These are phyloP conservation scores for Argyra leucocephala DNA, from an alignment of 2,888 invertebrate species.

Conservation along the genomic window DNA sequence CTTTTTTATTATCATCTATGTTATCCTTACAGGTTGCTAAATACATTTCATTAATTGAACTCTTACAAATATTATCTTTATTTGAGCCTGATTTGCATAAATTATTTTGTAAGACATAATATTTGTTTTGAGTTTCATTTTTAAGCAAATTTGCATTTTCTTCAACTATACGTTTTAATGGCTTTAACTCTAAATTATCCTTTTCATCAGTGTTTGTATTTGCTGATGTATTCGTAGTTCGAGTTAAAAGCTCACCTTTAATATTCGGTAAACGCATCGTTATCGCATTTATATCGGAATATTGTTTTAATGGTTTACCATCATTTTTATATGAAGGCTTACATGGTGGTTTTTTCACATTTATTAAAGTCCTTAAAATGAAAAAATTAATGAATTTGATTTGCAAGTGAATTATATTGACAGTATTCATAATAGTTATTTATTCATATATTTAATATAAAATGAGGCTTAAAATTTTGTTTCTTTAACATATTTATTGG, in stretches of 20 bases:
- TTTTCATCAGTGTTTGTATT: no score
- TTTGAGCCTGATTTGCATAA: background rate
- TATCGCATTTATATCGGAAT: background rate
- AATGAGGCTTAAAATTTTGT: no score
- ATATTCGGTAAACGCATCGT: background rate
- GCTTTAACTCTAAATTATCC: no score
- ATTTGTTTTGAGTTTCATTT: background rate
- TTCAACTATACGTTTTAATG: no score
- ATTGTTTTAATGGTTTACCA: background rate
- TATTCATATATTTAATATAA: no score
- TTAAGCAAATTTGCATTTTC: background rate
- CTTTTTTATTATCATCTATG: background rate
- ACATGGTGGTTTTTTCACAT: background rate
- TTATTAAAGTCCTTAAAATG: background rate
- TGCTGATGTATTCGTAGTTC: background rate
- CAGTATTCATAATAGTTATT: no score
- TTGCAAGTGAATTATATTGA: no score
- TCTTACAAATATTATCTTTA: no score
- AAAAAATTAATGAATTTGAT: no score
- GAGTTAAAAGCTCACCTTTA: background rate
- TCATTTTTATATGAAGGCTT: no score
- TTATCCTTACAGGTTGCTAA: background rate
- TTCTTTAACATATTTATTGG: no score
- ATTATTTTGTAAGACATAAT: no score
- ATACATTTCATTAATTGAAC: background rate